Evolutionary conservation across 1,140 invertebrate species (phyloP), one percentile per base, ranked within the genome.

Genomic region (Sitodiplosis mosellana): DNA sequence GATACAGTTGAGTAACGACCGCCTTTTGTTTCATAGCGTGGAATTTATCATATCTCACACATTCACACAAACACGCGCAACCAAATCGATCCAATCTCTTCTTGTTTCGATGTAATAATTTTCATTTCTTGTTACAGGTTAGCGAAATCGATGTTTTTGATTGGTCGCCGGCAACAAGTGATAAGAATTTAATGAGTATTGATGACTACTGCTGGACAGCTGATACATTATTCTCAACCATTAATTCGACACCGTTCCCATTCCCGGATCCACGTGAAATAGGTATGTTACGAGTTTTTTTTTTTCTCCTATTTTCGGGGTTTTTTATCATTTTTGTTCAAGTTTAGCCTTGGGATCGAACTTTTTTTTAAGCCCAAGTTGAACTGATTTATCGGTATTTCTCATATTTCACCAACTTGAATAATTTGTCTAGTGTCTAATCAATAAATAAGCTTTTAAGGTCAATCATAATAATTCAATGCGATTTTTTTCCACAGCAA

Each of bases 221-320:
- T 59, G 87, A 91, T 60, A 89, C 86, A 20, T 72, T 93, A 33
- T 90, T 92, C 64, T 87, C 86, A 45, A 85, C 84, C 41, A 84
- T 91, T 54, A 77, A 79, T 56, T 77, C 71, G 42, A 87, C 90
- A 64, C 87, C 90, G 17, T 91, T 94, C 70, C 82, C 86, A 50
- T 97, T 97, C 72, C 94, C 94, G 7, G 92, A 96, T 73, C 82
- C 90, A 27, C 78, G 88, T 69, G 93, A 98, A 75, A 89, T 96
- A 55, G 83, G 91, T 95, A 72, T 27, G 27, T 27, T 27, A 5
- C 27, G 27, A 27, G 27, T 5, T 5, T 27, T 27, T 10, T 27
- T 27, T 27, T 27, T 27, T 27, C 10, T 27, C n/a, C n/a, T n/a
- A n/a, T n/a, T n/a, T n/a, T n/a, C n/a, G n/a, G n/a, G n/a, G n/a